A percentile compares a stretch with the other conserved stretches of the same genome.
These are phyloP conservation scores for Cyclopterus lumpus DNA, from an alignment of 2,797 vertebrate genomes.

Conservation along the genomic window DNA sequence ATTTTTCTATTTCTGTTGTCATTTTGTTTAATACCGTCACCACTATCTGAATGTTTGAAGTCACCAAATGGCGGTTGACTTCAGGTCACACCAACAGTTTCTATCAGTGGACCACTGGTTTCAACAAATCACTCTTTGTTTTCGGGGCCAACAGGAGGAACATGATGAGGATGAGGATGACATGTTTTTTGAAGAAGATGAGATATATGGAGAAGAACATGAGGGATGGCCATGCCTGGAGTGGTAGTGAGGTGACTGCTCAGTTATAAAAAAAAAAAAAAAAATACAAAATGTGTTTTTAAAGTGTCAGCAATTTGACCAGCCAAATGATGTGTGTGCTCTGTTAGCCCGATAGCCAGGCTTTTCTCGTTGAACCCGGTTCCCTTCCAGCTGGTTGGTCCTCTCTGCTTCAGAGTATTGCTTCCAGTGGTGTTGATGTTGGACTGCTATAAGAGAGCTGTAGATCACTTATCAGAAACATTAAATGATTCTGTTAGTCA, in stretches of 20 bases:
- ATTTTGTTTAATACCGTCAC: constrained; percentile 41
- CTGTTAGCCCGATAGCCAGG: background rate
- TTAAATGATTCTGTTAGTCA: background rate
- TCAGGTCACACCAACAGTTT: constrained; percentile 47
- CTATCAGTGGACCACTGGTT: constrained; percentile 41
- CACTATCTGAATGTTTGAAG: constrained; percentile 24
- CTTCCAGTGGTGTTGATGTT: background rate
- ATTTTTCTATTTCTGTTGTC: constrained; percentile 36
- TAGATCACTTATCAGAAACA: background rate
- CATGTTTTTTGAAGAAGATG: constrained; percentile 84
- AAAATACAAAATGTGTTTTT: constrained; percentile 32
- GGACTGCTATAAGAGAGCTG: background rate
- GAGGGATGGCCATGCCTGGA: constrained; percentile 82
- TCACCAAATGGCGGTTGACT: constrained; percentile 30
- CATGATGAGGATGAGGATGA: constrained; percentile 77
- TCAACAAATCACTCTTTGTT: constrained; percentile 76
- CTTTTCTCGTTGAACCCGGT: constrained; percentile 14
- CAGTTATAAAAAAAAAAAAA: constrained; percentile 28
- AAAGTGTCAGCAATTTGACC: constrained; percentile 31
- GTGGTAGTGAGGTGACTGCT: constrained; percentile 83
- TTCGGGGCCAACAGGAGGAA: constrained; percentile 78
- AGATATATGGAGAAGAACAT: constrained; percentile 81
- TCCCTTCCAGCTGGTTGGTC: background rate
- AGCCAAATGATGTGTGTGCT: constrained; percentile 6
- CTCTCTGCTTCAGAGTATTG: background rate